Percentiles rank a stretch among this genome's conserved stretches.
Conservation (phyloP, 2,797 vertebrate genomes). For the Gastrophryne carolinensis region DNA sequence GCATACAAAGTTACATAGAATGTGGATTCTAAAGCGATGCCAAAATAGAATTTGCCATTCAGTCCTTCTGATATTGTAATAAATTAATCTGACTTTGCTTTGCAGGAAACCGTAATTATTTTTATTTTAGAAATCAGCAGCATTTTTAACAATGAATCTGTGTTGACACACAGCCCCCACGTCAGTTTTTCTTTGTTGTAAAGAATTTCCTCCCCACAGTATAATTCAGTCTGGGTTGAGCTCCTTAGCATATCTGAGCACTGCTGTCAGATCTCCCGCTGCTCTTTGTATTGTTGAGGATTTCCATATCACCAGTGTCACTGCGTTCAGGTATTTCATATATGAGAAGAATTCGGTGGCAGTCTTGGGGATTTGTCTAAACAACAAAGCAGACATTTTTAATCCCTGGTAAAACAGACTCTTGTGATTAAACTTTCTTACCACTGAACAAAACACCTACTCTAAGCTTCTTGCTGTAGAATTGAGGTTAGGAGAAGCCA, state of each 20-base stretch:
- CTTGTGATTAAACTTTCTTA: conserved; percentile 14
- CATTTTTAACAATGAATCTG: not conserved
- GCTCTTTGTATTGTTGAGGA: conserved; percentile 7
- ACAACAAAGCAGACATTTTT: conserved; percentile 18
- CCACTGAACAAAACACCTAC: conserved; percentile 13
- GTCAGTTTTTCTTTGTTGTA: not conserved
- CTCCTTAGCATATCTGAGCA: not conserved
- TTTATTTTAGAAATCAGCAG: not conserved
- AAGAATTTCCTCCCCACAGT: not conserved
- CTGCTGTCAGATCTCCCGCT: conserved; percentile 6
- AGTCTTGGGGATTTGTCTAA: conserved; percentile 20
- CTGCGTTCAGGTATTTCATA: conserved; percentile 16
- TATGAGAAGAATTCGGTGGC: conserved; percentile 12
- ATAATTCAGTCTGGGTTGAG: conserved; percentile 5
- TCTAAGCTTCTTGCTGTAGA: conserved; percentile 16
- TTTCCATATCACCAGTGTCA: not conserved
- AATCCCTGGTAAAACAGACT: conserved; percentile 6
- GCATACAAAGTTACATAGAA: no score
- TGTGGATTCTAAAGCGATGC: no score
- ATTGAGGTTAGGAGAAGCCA: not conserved
- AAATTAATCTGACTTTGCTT: no score
- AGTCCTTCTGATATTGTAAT: no score
- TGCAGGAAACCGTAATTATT: no score
- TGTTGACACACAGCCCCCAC: not conserved
- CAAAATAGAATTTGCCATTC: no score